Evolutionary conservation across 2,797 vertebrate genomes (phyloP).

Genomic region (Lates japonicus): DNA sequence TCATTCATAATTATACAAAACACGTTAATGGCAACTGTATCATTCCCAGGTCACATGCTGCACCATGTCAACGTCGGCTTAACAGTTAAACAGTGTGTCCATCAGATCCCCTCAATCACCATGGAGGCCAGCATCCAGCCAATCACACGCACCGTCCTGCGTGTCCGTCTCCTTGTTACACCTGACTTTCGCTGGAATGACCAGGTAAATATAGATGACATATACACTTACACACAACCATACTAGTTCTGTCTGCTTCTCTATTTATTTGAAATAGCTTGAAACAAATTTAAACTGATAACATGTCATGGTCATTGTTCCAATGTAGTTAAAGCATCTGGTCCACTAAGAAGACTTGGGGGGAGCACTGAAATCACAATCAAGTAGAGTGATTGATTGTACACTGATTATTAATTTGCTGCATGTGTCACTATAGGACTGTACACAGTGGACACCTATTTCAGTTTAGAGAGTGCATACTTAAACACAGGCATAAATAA

Average conservation of each 20-base stretch:
- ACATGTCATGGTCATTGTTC: background rate
- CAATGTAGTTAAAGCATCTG: too few species aligned
- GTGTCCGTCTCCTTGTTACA: constrained; percentile 90
- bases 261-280: background rate
- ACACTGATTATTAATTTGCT: too few species aligned
- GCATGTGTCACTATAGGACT: too few species aligned
- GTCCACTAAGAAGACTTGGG: too few species aligned
- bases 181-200: constrained; percentile 97
- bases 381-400: too few species aligned
- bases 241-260: background rate
- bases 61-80: constrained; percentile 97
- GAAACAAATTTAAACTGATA: background rate
- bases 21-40: background rate
- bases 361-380: too few species aligned
- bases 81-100: constrained; percentile 96
- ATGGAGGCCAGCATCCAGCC: constrained; percentile 97
- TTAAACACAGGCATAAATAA: too few species aligned
- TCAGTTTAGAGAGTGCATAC: too few species aligned
- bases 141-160: constrained; percentile 96
- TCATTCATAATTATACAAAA: background rate
- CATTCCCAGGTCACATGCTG: constrained; percentile 94
- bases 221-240: too few species aligned
- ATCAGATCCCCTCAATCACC: constrained; percentile 94
- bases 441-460: too few species aligned
- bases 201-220: constrained; percentile 87